Evolutionary conservation across 2,888 invertebrate species (phyloP).

Genomic region (Mythimna loreyi): DNA sequence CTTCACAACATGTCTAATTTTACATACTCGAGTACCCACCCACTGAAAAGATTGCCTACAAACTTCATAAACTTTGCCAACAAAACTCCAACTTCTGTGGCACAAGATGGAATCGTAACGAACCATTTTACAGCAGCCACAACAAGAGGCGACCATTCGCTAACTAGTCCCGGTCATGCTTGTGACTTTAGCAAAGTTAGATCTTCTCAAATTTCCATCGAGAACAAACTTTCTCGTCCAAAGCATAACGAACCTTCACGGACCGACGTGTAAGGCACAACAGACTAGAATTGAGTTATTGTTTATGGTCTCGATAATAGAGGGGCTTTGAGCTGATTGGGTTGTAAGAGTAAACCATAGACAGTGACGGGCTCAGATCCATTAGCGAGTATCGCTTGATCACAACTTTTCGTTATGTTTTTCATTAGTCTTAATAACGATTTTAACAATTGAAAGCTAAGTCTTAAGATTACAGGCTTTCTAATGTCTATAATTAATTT

Average conservation of each 20-base stretch:
- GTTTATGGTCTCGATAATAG: conserved; percentile 26
- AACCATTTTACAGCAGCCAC: conserved; percentile 36
- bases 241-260: conserved; percentile 75
- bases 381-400: neutral
- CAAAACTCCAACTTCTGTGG: conserved; percentile 21
- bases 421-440: neutral
- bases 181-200: conserved; percentile 59
- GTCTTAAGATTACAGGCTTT: no score
- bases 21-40: neutral
- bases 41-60: conserved; percentile 1
- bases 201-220: conserved; percentile 70
- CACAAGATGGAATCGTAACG: conserved; percentile 25
- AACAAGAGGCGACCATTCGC: conserved; percentile 42
- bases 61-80: conserved; percentile 12
- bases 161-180: conserved; percentile 58
- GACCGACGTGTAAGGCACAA: conserved; percentile 46
- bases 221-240: conserved; percentile 70
- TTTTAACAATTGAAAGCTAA: no score
- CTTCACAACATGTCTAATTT: neutral
- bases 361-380: neutral
- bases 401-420: neutral
- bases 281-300: conserved; percentile 44
- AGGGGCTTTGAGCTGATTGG: neutral
- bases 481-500: no score
- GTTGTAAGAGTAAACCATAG: neutral